Conservation (phyloP, 2,888 invertebrate genomes). For the Lymantria dispar region DNA sequence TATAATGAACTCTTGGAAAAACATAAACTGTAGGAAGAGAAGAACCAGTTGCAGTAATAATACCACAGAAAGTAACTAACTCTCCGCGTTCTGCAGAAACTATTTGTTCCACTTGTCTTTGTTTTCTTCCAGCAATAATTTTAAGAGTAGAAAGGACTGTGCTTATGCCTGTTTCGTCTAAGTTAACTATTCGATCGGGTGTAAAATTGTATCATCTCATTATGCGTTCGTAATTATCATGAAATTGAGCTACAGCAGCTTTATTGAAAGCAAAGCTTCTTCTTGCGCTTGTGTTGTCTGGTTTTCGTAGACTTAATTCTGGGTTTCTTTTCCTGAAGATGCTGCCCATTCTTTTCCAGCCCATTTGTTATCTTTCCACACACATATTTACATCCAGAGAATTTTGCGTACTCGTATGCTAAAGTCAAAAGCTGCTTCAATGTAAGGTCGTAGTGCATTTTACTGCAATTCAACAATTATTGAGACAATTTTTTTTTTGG, state of each 20-base stretch:
- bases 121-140: not conserved
- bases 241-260: not conserved
- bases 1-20: conserved; percentile 11
- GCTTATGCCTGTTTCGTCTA: not conserved
- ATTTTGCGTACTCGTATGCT: not conserved
- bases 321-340: not conserved
- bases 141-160: not conserved
- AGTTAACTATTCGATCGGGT: conserved; percentile 6
- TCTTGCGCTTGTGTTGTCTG: not conserved
- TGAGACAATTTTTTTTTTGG: too few relatives aligned
- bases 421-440: not conserved
- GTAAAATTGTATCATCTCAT: not conserved
- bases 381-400: not conserved
- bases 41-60: conserved; percentile 27
- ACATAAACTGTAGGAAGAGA: conserved; percentile 32
- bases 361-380: conserved; percentile 2
- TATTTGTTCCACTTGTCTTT: not conserved
- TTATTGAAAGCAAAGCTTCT: not conserved
- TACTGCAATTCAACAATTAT: not conserved
- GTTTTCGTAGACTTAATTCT: not conserved
- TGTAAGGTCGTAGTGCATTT: not conserved
- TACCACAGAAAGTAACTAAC: conserved; percentile 22
- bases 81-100: not conserved
- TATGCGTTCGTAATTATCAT: not conserved
- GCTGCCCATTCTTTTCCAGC: conserved; percentile 2